Evolutionary conservation across 2,113 vertebrate species (phyloP).

Genomic region (Lepisosteus oculatus): DNA sequence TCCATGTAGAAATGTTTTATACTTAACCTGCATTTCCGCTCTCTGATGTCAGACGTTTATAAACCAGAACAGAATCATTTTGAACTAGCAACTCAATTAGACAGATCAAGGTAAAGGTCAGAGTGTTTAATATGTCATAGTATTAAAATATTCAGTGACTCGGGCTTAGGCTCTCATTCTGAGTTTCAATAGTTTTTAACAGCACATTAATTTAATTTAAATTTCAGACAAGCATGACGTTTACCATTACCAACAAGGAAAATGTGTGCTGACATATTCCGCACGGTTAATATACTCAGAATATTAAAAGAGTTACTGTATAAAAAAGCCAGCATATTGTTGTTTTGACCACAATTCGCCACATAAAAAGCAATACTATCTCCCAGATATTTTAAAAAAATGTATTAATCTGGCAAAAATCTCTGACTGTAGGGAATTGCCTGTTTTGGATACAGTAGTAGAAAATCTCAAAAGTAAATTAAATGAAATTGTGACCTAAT

Average conservation of each 20-base stretch:
- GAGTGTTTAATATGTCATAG: not conserved
- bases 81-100: no score
- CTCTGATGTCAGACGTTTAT: no score
- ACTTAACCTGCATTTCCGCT: no score
- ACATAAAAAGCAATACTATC: not conserved
- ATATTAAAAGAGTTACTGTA: no score
- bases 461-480: no score
- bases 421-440: not conserved
- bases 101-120: no score
- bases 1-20: no score
- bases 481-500: no score
- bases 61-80: no score
- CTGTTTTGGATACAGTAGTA: no score
- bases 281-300: no score
- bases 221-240: not conserved
- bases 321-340: no score
- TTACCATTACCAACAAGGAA: not conserved
- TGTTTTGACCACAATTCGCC: not conserved
- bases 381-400: not conserved
- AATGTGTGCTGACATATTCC: not conserved
- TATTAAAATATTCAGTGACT: conserved; percentile 1
- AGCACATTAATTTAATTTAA: not conserved
- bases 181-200: not conserved
- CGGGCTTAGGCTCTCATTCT: not conserved
- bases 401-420: not conserved